Evolutionary conservation across 2,797 vertebrate genomes (phyloP).

Genomic region (Strix occidentalis): DNA sequence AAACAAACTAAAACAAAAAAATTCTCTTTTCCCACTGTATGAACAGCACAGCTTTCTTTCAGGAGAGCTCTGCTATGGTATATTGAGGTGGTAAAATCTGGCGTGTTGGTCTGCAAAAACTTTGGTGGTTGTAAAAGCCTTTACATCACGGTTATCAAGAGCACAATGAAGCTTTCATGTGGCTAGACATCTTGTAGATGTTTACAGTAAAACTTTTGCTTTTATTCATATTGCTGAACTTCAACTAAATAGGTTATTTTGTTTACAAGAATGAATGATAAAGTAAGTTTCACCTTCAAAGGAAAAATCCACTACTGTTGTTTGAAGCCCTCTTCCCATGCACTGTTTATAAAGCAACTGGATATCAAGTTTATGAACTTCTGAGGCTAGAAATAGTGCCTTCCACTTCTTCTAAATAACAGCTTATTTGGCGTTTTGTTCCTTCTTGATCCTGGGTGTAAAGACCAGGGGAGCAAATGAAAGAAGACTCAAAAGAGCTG

Average conservation of each 20-base stretch:
- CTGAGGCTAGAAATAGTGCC: not conserved
- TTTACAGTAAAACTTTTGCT: not conserved
- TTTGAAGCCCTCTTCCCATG: not conserved
- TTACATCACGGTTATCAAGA: not conserved
- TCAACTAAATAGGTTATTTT: not conserved
- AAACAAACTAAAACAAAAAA: not conserved
- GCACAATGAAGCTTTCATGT: not conserved
- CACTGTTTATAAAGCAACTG: not conserved
- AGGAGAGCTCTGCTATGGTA: not conserved
- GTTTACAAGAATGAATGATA: not conserved
- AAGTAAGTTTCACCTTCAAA: not conserved
- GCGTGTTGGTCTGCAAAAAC: not conserved
- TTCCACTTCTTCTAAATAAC: not conserved
- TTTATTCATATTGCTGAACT: not conserved
- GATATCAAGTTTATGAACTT: not conserved
- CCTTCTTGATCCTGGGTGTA: not conserved
- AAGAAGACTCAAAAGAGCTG: not conserved
- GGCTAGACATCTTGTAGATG: not conserved
- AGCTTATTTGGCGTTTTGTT: not conserved
- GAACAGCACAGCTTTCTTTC: not conserved
- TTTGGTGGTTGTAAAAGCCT: rapidly evolving
- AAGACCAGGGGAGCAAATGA: not conserved
- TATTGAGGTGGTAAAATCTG: not conserved
- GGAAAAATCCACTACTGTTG: not conserved
- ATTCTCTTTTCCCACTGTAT: not conserved